Base-by-base conservation (phyloP, 2,888 invertebrate genomes). In the Sphinx pinastri region DNA sequence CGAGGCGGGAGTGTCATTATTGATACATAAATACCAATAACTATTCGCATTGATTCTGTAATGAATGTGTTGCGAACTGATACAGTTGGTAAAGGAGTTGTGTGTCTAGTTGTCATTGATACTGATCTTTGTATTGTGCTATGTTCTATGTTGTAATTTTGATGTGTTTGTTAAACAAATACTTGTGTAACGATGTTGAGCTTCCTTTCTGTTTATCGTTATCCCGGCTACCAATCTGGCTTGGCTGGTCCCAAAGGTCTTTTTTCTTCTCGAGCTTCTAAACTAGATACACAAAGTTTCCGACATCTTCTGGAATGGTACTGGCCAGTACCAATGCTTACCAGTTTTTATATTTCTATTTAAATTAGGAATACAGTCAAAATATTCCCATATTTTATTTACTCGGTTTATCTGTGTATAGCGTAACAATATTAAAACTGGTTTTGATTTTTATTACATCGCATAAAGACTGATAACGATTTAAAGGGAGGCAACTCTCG, bases 391-490 rank as follows among this genome's bases (percentile, higher is more conserved):
- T 63, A 19, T 63, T 63, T 63, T 63, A 19, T 63, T n/a, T 19
- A 6, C 47, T 12, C 16, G 47, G 47, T 49, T 63, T 11, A 19
- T 19, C 63, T 19, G 63, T 63, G 49, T 47, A 49, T 47, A 19
- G 13, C 19, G 13, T 16, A 63, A 49, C 63, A 63, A 49, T 63
- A 7, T 49, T 63, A 47, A 63, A 58, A 63, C 19, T 63, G 63
- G 49, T 47, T 63, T 63, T 16, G 47, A 16, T 49, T 63, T 63
- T 63, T 63, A 63, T 63, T 63, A 63, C 63, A 55, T 16, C 19
- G 63, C 49, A 63, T 63, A 63, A 63, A 47, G 19, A 19, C 7
- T 19, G 63, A 63, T 63, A 63, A 63, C 47, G 63, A 49, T 63
- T 63, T 63, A 47, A 63, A 47, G 49, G 63, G 19, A 63, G 19